Evolutionary conservation across 30 jellyfish, hydroid and myxozoan genomes (phyloP), one percentile per base, ranked within the genome.

Genomic region (Catostylus mosaicus): DNA sequence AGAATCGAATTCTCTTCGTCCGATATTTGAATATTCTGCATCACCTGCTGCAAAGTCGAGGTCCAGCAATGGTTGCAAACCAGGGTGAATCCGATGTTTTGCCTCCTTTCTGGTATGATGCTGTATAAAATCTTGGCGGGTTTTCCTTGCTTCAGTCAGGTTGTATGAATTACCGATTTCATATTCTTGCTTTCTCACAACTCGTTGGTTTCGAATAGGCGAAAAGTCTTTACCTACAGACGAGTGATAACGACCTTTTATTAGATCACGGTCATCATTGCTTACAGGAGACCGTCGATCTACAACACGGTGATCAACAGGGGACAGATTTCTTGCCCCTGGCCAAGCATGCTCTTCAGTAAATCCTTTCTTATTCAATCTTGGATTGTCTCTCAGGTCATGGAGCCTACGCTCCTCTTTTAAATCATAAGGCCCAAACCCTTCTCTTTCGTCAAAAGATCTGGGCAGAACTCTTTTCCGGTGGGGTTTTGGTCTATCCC

Each of bases 71-170:
- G n/a, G n/a, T n/a, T n/a, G n/a, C n/a, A n/a, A n/a, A n/a, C n/a
- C n/a, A n/a, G n/a, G n/a, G n/a, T n/a, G n/a, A n/a, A n/a, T n/a
- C n/a, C n/a, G n/a, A n/a, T n/a, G n/a, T n/a, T n/a, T 7, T 18
- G 38, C 24, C 19, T 26, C 71, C 1, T 59, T 26, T n/a, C 71
- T 59, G 26, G 24, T 3, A 59, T 59, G 71, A 24, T 26, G 71
- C 38, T 59, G 38, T 1, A 59, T 59, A 59, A 59, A 59, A 59
- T 59, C 71, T 22, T 24, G 71, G 19, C 71, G 71, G 71, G 71
- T 23, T 27, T 24, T 59, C 38, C 37, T 59, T 22, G 71, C 6
- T 59, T 59, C 71, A 2, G 12, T 26, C 6, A 16, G 38, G 18
- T 4, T 18, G 24, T 12, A 59, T 2, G 12, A 59, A 59, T 23